Evolutionary conservation across 2,888 invertebrate genomes (phyloP), one percentile per base, ranked within the genome.

Genomic region (Aleiodes alternator): DNA sequence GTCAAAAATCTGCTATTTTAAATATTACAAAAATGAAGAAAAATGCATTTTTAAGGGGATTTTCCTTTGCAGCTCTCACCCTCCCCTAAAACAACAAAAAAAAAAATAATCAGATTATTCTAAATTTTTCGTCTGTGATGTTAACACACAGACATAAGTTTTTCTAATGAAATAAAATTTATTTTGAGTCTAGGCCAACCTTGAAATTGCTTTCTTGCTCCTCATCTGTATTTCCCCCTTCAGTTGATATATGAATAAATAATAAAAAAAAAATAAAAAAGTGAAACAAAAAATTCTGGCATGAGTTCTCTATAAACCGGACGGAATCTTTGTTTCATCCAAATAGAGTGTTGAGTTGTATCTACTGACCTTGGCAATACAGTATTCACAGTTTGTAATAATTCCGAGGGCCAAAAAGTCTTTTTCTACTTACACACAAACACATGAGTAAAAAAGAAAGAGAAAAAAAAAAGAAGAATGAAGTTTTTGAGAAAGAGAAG

Each of bases 101-200:
- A 23, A 23, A 0, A 34, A 34, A 34, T 34, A 34, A 34, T 34
- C 34, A 23, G 34, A 34, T 6, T 6, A 34, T 34, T 34, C 34
- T 34, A 34, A 43, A 43, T 43, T 43, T 43, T 11, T n/a, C n/a
- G n/a, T n/a, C 43, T 8, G 8, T 43, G 43, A 43, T 3, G 8
- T 43, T 43, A 34, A 34, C 4, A 61, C 64, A 64, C 34, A 8
- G 80, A 81, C 80, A 81, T 78, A 76, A 79, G 83, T 84, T 85
- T 86, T 86, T 84, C 85, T 84, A 66, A 66, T 56, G 48, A 82
- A 23, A 83, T 80, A 76, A 82, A 85, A 82, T 85, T 88, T 43
- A 88, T 88, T 88, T 88, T 87, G 84, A 86, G 88, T 83, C 84
- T 83, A 84, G 84, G 82, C 82, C 85, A 87, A 86, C 86, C 86